Evolutionary conservation across 2,888 invertebrate genomes (phyloP).

Genomic region (Lithophane socia): DNA sequence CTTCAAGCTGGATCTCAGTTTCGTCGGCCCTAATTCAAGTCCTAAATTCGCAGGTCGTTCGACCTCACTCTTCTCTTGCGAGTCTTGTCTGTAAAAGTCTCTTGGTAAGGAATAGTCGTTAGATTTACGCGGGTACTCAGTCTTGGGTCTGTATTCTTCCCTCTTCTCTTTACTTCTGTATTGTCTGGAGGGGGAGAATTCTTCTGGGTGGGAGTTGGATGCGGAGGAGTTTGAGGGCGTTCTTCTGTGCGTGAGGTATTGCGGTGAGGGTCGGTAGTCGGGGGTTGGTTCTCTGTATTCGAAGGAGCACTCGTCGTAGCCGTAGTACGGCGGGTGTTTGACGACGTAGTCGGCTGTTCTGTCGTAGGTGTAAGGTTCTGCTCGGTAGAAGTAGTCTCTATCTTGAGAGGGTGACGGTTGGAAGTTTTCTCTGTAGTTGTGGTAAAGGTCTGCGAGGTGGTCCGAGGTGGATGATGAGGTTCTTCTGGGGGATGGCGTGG

Average conservation of each 20-base stretch:
- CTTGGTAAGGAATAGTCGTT: conserved; percentile 83
- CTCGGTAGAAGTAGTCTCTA: conserved; percentile 81
- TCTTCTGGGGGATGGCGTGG: conserved; percentile 93
- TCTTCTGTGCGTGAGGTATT: conserved; percentile 92
- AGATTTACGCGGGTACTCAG: conserved; percentile 83
- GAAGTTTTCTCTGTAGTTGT: conserved; percentile 88
- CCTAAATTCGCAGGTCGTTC: conserved; percentile 89
- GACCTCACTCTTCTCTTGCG: conserved; percentile 77
- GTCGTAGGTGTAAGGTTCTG: conserved; percentile 82
- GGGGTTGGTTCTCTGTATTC: conserved; percentile 83
- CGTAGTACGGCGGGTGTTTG: conserved; percentile 84
- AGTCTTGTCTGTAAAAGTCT: conserved; percentile 83
- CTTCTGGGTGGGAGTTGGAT: conserved; percentile 88
- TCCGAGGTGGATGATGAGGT: conserved; percentile 91
- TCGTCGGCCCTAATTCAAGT: conserved; percentile 92
- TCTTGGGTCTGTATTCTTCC: conserved; percentile 79
- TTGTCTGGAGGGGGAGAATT: conserved; percentile 84
- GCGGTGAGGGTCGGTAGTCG: conserved; percentile 80
- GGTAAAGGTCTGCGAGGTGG: conserved; percentile 92
- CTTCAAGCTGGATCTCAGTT: conserved; percentile 95
- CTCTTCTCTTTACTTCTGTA: conserved; percentile 77
- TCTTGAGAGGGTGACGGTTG: conserved; percentile 82
- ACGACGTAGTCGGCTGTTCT: conserved; percentile 86
- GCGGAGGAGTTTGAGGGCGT: conserved; percentile 94
- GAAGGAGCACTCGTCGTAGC: conserved; percentile 84